A percentile compares a stretch with the other conserved stretches of the same genome.
These are phyloP conservation scores for Drosophila littoralis DNA, from an alignment of 1,140 invertebrate genomes.

Conservation along the genomic window DNA sequence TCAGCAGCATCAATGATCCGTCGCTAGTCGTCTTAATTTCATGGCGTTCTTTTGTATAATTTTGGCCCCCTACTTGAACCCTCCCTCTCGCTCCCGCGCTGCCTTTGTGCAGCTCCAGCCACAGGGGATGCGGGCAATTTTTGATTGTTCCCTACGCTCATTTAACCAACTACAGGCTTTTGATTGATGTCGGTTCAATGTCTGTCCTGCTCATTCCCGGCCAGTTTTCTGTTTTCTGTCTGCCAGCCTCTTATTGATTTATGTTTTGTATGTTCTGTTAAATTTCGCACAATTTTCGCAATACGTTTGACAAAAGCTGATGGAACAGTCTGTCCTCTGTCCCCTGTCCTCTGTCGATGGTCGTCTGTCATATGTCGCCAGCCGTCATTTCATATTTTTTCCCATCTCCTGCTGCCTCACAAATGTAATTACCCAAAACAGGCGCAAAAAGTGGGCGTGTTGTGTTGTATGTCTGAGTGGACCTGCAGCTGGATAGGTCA, in stretches of 20 bases:
- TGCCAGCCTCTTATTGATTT: constrained; percentile 60
- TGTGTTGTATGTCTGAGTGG: constrained; percentile 17
- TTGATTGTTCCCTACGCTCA: constrained; percentile 43
- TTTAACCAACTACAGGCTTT: constrained; percentile 50
- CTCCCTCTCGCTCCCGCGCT: not conserved
- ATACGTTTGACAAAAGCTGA: constrained; percentile 72
- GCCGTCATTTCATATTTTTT: constrained; percentile 4
- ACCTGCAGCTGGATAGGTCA: constrained; percentile 21
- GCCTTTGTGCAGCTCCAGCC: not conserved
- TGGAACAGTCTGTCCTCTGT: constrained; percentile 29
- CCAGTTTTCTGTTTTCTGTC: constrained; percentile 28
- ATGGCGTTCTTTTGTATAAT: constrained; percentile 57
- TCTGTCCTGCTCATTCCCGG: constrained; percentile 2
- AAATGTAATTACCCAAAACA: constrained; percentile 74
- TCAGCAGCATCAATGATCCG: constrained; percentile 60
- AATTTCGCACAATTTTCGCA: constrained; percentile 69
- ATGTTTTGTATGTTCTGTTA: constrained; percentile 61
- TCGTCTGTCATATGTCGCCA: constrained; percentile 18
- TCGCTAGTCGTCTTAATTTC: constrained; percentile 70
- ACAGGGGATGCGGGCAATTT: constrained; percentile 35
- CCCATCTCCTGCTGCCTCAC: constrained; percentile 1
- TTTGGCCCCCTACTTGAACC: constrained; percentile 13
- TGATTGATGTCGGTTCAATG: constrained; percentile 65
- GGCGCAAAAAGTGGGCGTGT: constrained; percentile 43
- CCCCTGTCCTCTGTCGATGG: constrained; percentile 2